phyloP scores from a whole-genome alignment of 1,140 invertebrate genomes.

The Plodia interpunctella region DNA sequence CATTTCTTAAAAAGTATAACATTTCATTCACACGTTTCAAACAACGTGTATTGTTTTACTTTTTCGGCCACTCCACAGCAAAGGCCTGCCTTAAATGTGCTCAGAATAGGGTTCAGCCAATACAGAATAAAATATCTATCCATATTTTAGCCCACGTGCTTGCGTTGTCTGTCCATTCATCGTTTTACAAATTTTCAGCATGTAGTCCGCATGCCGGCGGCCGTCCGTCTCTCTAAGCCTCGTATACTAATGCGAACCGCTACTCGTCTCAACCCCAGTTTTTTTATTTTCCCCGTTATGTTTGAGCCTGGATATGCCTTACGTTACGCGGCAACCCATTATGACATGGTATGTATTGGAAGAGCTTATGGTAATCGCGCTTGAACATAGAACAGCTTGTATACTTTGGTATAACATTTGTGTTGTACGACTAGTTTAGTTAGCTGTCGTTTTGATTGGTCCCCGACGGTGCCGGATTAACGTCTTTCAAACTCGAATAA shows the following conservation, averaged over 20 bases:
- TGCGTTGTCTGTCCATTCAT: neutral
- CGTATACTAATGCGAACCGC: neutral
- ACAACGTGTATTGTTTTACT: no score
- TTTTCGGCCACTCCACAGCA: no score
- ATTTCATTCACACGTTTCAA: no score
- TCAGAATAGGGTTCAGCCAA: no score
- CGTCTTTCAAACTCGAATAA: neutral
- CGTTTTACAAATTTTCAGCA: slow-evolving; percentile 10
- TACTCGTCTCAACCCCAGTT: slow-evolving; percentile 14
- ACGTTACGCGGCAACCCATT: slow-evolving; percentile 32
- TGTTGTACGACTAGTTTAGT: slow-evolving; percentile 10
- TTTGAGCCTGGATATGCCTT: slow-evolving; percentile 50
- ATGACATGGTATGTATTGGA: slow-evolving; percentile 44
- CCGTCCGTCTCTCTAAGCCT: slow-evolving; percentile 6
- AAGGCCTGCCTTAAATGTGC: no score
- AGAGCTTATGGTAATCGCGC: slow-evolving; percentile 19
- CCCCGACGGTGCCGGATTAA: neutral
- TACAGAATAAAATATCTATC: no score
- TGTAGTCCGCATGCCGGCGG: slow-evolving; percentile 7
- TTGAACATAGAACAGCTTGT: slow-evolving; percentile 9
- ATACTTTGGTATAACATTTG: no score
- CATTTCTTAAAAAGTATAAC: no score
- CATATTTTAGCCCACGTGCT: no score
- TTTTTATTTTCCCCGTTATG: slow-evolving; percentile 33
- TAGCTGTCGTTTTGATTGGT: neutral